Evolutionary conservation across 2,888 invertebrate genomes (phyloP).

Genomic region (Yponomeuta malinellus): DNA sequence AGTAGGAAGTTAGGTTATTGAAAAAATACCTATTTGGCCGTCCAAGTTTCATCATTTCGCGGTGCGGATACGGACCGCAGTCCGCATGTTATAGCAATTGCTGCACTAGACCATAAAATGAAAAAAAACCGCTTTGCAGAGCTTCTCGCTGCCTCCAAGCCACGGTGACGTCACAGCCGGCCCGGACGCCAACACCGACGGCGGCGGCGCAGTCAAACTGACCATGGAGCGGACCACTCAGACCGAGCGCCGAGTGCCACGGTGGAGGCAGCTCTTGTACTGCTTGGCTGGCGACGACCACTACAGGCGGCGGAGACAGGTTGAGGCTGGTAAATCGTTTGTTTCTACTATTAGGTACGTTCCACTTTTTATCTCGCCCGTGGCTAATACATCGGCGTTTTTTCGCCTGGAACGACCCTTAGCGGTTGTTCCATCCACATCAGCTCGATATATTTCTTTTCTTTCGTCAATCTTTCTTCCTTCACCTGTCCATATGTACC

Average conservation of each 20-base stretch:
- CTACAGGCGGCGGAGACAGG: conserved; percentile 73
- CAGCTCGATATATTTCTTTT: too few relatives aligned
- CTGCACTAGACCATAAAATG: too few relatives aligned
- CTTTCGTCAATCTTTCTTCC: too few relatives aligned
- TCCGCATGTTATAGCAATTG: too few relatives aligned
- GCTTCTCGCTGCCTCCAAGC: conserved; percentile 45
- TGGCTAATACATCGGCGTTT: too few relatives aligned
- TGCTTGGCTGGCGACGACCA: conserved; percentile 87
- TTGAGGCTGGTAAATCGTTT: background rate
- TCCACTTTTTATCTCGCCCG: background rate
- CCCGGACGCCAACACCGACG: conserved; percentile 28
- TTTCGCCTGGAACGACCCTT: too few relatives aligned
- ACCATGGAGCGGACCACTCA: conserved; percentile 90
- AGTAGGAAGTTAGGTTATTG: too few relatives aligned
- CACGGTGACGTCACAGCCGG: conserved; percentile 31
- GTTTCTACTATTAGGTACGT: background rate
- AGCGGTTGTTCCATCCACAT: too few relatives aligned
- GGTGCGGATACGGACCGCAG: too few relatives aligned
- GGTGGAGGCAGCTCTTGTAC: conserved; percentile 87
- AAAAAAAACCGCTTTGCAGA: conserved; percentile 36
- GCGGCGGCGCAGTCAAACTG: conserved; percentile 32
- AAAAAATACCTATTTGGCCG: too few relatives aligned
- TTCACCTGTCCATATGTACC: too few relatives aligned
- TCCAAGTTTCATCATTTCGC: too few relatives aligned
- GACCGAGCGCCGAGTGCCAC: conserved; percentile 84